A percentile compares a stretch with the other conserved stretches of the same genome.
Evolutionary conservation across 2,888 invertebrate genomes (phyloP).

Genomic region (Geotrupes spiniger): DNA sequence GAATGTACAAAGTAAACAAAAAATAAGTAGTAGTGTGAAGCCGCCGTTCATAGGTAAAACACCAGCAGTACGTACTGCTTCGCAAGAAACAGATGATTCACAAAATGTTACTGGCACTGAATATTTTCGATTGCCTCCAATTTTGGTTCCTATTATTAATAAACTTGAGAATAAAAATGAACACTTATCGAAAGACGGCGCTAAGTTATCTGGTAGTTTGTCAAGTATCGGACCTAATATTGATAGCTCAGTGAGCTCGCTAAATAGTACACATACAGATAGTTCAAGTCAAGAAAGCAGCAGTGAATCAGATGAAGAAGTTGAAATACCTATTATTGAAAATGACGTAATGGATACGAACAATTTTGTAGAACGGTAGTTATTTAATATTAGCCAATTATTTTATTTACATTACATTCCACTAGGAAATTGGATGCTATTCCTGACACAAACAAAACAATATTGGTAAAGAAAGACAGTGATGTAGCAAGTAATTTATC

Average conservation of each 20-base stretch:
- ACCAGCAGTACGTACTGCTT: constrained; percentile 48
- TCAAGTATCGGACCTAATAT: constrained; percentile 70
- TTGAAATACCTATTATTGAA: constrained; percentile 32
- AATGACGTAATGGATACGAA: background rate
- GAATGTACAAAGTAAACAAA: constrained; percentile 15
- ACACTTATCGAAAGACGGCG: constrained; percentile 25
- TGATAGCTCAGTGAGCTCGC: constrained; percentile 55
- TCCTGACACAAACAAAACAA: too few species aligned
- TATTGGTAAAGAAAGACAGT: constrained; percentile 19
- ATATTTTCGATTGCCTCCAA: constrained; percentile 65
- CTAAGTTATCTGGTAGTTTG: constrained; percentile 57
- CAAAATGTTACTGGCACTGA: constrained; percentile 61
- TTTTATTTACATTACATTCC: background rate
- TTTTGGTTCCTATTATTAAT: constrained; percentile 66
- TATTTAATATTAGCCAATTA: background rate
- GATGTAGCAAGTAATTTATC: constrained; percentile 36
- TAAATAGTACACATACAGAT: constrained; percentile 40
- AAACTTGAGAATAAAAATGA: constrained; percentile 53
- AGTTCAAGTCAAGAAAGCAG: constrained; percentile 40
- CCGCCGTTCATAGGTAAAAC: constrained; percentile 52
- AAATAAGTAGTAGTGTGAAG: constrained; percentile 26
- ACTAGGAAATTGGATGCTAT: too few species aligned
- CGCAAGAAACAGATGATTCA: constrained; percentile 62
- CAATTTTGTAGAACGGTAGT: background rate
- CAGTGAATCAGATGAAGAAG: constrained; percentile 52